Conservation (phyloP, 2,113 vertebrate species). For the Rostratula benghalensis region DNA sequence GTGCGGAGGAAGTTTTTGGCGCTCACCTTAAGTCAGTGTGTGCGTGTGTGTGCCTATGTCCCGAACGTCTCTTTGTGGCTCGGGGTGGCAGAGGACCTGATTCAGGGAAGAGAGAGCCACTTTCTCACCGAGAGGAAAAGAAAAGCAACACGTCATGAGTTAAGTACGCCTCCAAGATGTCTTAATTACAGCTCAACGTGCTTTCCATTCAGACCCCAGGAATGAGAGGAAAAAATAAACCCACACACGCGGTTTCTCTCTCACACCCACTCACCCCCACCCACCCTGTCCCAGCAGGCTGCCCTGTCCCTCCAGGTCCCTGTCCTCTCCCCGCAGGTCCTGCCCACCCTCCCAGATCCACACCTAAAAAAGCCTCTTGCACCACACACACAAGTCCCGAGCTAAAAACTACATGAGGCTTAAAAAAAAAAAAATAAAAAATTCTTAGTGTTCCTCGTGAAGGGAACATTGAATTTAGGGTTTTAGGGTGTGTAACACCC, state of each 20-base stretch:
- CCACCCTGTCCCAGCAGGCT: background rate
- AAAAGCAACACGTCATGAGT: slow-evolving; percentile 80
- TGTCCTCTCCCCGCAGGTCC: slow-evolving; percentile 20
- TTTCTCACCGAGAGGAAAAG: slow-evolving; percentile 76
- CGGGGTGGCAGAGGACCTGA: slow-evolving; percentile 79
- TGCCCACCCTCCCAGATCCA: slow-evolving; percentile 12
- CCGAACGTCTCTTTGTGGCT: slow-evolving; percentile 74
- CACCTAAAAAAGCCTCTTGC: slow-evolving; percentile 20
- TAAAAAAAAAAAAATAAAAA: too few species aligned
- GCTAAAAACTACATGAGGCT: too few species aligned
- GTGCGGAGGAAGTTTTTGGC: slow-evolving; percentile 33
- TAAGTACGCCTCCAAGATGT: slow-evolving; percentile 76
- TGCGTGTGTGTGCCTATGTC: slow-evolving; percentile 5
- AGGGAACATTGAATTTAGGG: background rate
- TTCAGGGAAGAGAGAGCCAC: slow-evolving; percentile 68
- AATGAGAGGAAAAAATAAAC: slow-evolving; percentile 52
- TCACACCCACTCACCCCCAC: background rate
- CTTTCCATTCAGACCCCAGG: slow-evolving; percentile 70
- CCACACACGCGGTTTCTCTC: background rate
- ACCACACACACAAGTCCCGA: background rate
- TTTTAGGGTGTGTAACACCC: background rate
- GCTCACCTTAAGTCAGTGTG: slow-evolving; percentile 75
- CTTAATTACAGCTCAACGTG: slow-evolving; percentile 77
- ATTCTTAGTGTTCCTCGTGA: background rate
- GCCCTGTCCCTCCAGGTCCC: slow-evolving; percentile 16